phyloP scores from a whole-genome alignment of 2,888 invertebrate genomes.

The Achlya flavicornis region DNA sequence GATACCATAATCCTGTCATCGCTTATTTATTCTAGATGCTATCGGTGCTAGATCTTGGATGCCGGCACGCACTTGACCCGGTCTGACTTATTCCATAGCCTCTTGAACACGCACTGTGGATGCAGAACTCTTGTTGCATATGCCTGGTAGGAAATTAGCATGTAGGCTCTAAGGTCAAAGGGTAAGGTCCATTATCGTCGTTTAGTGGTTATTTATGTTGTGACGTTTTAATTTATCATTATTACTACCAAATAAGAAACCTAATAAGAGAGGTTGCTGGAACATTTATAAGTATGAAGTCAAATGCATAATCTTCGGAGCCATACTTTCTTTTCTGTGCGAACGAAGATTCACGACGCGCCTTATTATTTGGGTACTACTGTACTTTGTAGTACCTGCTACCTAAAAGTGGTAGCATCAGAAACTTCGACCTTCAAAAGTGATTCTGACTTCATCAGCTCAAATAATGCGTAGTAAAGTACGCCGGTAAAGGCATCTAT shows the following conservation, averaged over 20 bases:
- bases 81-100: conserved; percentile 25
- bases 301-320: no score
- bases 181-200: background rate
- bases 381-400: no score
- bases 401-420: no score
- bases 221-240: background rate
- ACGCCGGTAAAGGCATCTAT: background rate
- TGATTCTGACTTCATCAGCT: background rate
- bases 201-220: background rate
- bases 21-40: background rate
- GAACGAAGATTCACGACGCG: no score
- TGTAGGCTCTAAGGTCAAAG: background rate
- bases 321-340: no score
- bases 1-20: background rate
- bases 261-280: no score
- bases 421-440: no score
- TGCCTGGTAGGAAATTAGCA: background rate
- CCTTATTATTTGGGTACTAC: no score
- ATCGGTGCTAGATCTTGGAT: conserved; percentile 1
- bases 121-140: background rate
- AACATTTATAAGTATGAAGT: no score
- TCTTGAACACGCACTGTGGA: conserved; percentile 32
- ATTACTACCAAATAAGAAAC: background rate
- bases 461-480: background rate
- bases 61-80: conserved; percentile 35